Percentiles rank a stretch among this genome's conserved stretches.
These are phyloP conservation scores for Pseudanteris insignis DNA, from an alignment of 2,888 invertebrate species.

Conservation along the genomic window DNA sequence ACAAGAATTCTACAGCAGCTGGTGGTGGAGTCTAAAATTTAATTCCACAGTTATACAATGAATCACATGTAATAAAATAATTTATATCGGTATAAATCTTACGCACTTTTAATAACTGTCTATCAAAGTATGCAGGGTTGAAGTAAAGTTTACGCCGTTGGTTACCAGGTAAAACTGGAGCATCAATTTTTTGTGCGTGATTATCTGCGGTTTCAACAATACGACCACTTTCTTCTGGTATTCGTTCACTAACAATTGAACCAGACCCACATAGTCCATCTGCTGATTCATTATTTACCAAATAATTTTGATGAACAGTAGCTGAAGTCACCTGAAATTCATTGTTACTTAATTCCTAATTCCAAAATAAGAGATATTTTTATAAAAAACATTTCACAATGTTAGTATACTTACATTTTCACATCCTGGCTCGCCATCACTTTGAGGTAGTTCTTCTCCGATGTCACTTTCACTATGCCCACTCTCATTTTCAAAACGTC, in stretches of 20 bases:
- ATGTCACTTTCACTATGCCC: slow-evolving; percentile 57
- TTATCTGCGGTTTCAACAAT: slow-evolving; percentile 82
- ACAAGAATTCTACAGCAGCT: slow-evolving; percentile 87
- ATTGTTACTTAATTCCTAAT: neutral
- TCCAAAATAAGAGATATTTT: neutral
- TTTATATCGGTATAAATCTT: too few species aligned
- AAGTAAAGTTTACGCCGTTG: slow-evolving; percentile 85
- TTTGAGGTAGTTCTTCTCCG: slow-evolving; percentile 56
- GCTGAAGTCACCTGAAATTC: slow-evolving; percentile 74
- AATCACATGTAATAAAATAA: too few species aligned
- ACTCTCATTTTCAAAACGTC: slow-evolving; percentile 70
- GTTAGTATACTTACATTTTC: slow-evolving; percentile 54
- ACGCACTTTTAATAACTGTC: slow-evolving; percentile 82
- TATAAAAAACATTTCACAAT: neutral
- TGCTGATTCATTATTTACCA: slow-evolving; percentile 55
- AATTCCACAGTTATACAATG: too few species aligned
- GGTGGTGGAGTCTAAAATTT: slow-evolving; percentile 88
- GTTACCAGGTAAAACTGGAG: slow-evolving; percentile 69
- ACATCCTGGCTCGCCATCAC: slow-evolving; percentile 56
- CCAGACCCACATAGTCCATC: slow-evolving; percentile 63
- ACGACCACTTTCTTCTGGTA: slow-evolving; percentile 86
- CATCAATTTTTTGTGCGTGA: slow-evolving; percentile 54
- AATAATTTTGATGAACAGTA: slow-evolving; percentile 73
- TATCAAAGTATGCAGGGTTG: slow-evolving; percentile 91
- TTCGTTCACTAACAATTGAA: slow-evolving; percentile 70